These are phyloP conservation scores for Eupithecia vulgata DNA, from an alignment of 2,888 invertebrate species.

Conservation along the genomic window DNA sequence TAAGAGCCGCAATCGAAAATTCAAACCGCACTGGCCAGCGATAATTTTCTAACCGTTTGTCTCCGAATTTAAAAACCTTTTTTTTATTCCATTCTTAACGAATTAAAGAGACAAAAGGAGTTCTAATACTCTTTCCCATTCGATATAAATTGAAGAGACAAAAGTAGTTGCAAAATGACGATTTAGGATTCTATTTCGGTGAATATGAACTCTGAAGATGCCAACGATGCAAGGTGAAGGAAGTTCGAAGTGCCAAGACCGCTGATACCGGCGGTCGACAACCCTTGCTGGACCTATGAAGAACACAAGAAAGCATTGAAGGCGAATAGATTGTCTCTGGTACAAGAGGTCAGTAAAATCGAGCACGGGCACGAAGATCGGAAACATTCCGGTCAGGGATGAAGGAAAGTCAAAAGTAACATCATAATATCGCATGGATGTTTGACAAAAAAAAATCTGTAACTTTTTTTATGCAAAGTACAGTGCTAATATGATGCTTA, in stretches of 20 bases:
- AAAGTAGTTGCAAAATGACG: neutral
- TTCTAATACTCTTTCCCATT: neutral
- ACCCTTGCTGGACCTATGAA: constrained; percentile 29
- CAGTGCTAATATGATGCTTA: no score
- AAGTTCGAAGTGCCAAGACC: constrained; percentile 38
- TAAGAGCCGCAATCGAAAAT: no score
- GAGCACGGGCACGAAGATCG: neutral
- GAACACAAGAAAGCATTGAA: neutral
- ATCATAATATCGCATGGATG: neutral
- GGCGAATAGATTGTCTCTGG: neutral
- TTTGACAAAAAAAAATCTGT: no score
- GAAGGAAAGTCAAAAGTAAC: neutral
- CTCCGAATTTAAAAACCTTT: neutral
- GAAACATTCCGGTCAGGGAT: neutral
- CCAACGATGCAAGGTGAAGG: constrained; percentile 34
- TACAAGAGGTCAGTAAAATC: neutral
- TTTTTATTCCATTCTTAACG: neutral
- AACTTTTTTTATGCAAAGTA: no score
- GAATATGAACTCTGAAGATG: neutral
- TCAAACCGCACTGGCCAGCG: neutral
- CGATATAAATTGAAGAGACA: neutral
- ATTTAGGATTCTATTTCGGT: constrained; percentile 7
- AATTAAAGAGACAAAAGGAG: neutral
- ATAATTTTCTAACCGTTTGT: neutral
- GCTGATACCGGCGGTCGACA: constrained; percentile 32